Conservation (phyloP, 2,797 vertebrate species). For the Pterois miles region DNA sequence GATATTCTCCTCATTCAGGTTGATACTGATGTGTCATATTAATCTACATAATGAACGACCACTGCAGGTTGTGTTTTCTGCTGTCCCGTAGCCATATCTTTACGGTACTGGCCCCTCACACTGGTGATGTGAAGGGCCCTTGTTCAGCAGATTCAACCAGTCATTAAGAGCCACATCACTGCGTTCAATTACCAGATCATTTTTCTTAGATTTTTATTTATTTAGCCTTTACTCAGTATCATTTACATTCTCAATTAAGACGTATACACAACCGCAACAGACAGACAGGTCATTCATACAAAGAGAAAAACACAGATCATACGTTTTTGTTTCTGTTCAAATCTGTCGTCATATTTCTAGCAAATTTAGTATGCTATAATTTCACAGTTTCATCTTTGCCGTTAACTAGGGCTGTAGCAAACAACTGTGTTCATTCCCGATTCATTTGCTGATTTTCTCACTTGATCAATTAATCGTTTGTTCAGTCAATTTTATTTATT, state of each 20-base stretch:
- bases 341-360: background rate
- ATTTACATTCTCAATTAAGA: too few relatives aligned
- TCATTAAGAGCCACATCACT: background rate
- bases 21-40: too few relatives aligned
- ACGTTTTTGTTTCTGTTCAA: background rate
- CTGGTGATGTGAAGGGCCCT: background rate
- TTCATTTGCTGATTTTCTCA: background rate
- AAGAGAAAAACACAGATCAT: background rate
- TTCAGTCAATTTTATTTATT: background rate
- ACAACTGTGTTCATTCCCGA: background rate
- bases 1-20: too few relatives aligned
- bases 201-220: background rate
- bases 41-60: too few relatives aligned
- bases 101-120: background rate
- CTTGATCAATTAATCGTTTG: background rate
- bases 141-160: background rate
- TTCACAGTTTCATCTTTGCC: background rate
- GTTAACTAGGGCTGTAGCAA: background rate
- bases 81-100: background rate
- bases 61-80: too few relatives aligned
- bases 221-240: background rate
- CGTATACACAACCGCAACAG: too few relatives aligned
- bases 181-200: background rate
- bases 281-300: background rate
- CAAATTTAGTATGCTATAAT: too few relatives aligned